A percentile compares a stretch with the other conserved stretches of the same genome.
Conservation (phyloP, 2,888 invertebrate genomes). For the Drosophila monieri region DNA sequence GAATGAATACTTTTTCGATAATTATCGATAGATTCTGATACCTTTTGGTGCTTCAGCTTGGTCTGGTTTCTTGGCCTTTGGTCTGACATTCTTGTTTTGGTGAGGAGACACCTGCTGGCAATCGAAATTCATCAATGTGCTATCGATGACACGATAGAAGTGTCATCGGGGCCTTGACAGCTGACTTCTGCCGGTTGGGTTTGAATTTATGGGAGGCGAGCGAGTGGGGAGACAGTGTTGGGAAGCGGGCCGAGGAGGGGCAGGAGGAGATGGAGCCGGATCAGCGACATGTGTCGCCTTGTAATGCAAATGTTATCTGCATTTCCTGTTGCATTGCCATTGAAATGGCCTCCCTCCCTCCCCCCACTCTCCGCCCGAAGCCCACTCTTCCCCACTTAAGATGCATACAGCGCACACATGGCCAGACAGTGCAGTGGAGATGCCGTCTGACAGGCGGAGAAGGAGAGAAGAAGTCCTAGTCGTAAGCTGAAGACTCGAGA, state of each 20-base stretch:
- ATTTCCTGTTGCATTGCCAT: conserved; percentile 69
- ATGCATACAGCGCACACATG: conserved; percentile 60
- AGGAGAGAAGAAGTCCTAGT: conserved; percentile 5
- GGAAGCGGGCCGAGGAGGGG: neutral
- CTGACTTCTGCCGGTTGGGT: conserved; percentile 43
- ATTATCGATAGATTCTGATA: too few species aligned
- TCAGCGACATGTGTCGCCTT: conserved; percentile 59
- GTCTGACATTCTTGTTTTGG: neutral
- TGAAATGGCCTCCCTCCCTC: neutral
- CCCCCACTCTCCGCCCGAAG: neutral
- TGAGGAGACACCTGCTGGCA: conserved; percentile 14
- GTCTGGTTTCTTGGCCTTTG: too few species aligned
- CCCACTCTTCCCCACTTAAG: conserved; percentile 40
- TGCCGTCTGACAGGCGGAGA: conserved; percentile 36
- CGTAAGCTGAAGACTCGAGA: conserved; percentile 26
- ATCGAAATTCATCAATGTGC: conserved; percentile 7
- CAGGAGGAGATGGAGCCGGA: conserved; percentile 11
- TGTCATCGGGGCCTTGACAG: conserved; percentile 50
- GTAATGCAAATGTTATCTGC: conserved; percentile 59
- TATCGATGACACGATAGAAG: conserved; percentile 42
- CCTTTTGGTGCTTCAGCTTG: too few species aligned
- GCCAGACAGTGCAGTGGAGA: conserved; percentile 18
- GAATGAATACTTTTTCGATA: too few species aligned
- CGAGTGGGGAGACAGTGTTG: neutral
- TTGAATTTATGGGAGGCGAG: conserved; percentile 18